Evolutionary conservation across 2,113 vertebrate species (phyloP).

Genomic region (Taxidea taxus): DNA sequence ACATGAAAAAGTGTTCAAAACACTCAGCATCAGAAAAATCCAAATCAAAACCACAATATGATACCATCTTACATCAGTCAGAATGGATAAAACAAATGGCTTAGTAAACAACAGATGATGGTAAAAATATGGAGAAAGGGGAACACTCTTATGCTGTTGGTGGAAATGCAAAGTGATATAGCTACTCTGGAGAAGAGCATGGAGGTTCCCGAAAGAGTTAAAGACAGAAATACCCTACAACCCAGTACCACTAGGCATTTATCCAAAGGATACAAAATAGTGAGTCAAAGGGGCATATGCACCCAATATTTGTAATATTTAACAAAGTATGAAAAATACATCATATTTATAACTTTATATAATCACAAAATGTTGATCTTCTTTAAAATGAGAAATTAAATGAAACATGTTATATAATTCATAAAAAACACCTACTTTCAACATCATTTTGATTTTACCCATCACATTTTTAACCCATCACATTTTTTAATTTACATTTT

Average conservation of each 20-base stretch:
- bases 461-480: not conserved
- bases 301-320: not conserved
- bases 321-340: not conserved
- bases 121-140: not conserved
- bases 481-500: not conserved
- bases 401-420: not conserved
- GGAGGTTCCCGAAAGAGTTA: not conserved
- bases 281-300: not conserved
- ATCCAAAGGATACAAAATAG: not conserved
- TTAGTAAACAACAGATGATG: not conserved
- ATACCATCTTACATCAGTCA: not conserved
- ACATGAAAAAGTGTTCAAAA: not conserved
- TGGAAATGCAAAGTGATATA: not conserved
- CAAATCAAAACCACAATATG: not conserved
- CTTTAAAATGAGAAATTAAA: not conserved
- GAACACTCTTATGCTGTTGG: not conserved
- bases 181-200: not conserved
- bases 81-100: not conserved
- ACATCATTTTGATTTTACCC: not conserved
- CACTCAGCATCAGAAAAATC: not conserved
- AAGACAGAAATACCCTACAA: not conserved
- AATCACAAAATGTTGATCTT: not conserved
- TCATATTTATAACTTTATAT: not conserved
- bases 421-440: not conserved
- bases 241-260: not conserved